Percentiles rank a stretch among this genome's conserved stretches.
Conservation (phyloP, 2,797 vertebrate genomes). For the Trachops cirrhosus region DNA sequence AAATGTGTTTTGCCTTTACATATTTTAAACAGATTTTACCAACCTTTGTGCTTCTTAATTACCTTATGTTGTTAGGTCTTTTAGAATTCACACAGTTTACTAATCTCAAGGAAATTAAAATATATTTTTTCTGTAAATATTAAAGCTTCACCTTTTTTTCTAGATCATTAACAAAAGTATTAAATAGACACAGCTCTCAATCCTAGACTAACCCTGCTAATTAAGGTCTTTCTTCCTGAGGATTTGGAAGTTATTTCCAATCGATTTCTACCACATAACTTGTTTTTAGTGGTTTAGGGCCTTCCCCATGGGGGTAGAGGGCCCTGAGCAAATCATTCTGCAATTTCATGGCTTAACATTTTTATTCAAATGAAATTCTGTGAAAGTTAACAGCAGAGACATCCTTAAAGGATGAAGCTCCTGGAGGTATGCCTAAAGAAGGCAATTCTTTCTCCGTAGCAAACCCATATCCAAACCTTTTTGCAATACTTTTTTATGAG, state of each 20-base stretch:
- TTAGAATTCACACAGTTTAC: constrained; percentile 54
- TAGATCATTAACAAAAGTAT: constrained; percentile 52
- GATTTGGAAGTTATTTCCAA: constrained; percentile 64
- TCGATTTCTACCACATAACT: constrained; percentile 65
- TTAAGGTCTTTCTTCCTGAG: constrained; percentile 66
- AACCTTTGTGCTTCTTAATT: constrained; percentile 64
- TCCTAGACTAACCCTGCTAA: constrained; percentile 53
- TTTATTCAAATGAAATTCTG: constrained; percentile 43
- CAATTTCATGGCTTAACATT: constrained; percentile 40
- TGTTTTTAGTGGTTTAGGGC: constrained; percentile 61
- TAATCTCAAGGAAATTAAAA: constrained; percentile 64
- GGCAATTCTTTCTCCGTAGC: background rate
- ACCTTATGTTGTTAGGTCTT: constrained; percentile 37
- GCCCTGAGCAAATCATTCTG: constrained; percentile 45
- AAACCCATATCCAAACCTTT: background rate
- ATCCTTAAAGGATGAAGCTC: background rate
- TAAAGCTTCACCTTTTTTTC: constrained; percentile 52
- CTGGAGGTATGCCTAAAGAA: background rate
- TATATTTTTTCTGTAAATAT: constrained; percentile 42
- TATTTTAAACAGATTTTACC: constrained; percentile 66
- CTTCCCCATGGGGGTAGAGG: background rate
- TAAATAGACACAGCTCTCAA: constrained; percentile 46
- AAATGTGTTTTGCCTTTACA: constrained; percentile 51
- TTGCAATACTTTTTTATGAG: background rate
- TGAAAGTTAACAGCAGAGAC: constrained; percentile 52